A percentile compares a stretch with the other conserved stretches of the same genome.
Conservation (phyloP, 1,140 invertebrate species). For the Aphaenogaster floridana region DNA sequence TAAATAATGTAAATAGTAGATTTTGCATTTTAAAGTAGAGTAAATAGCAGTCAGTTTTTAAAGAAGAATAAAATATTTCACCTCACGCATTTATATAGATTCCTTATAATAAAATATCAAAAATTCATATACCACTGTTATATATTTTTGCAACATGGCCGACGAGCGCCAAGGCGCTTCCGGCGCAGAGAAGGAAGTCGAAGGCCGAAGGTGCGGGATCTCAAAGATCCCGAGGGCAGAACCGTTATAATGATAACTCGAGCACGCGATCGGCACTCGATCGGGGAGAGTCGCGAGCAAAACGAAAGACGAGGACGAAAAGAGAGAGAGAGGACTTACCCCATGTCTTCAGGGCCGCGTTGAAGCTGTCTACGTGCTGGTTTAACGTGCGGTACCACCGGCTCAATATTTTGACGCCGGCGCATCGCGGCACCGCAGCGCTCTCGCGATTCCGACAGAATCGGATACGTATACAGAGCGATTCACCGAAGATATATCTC, state of each 20-base stretch:
- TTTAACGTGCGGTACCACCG: slow-evolving; percentile 45
- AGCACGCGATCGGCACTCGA: slow-evolving; percentile 4
- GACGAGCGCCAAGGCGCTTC: neutral
- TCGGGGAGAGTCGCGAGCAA: neutral
- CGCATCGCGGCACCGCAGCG: slow-evolving; percentile 35
- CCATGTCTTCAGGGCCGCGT: slow-evolving; percentile 66
- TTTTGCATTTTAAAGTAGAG: neutral
- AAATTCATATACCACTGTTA: slow-evolving; percentile 9
- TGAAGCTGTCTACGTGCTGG: slow-evolving; percentile 53
- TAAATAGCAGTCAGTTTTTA: neutral
- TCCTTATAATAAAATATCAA: neutral
- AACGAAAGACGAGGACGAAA: slow-evolving; percentile 31
- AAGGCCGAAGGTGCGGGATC: neutral
- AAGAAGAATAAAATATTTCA: neutral
- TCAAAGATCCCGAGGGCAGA: neutral
- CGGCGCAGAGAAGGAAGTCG: neutral
- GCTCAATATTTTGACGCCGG: slow-evolving; percentile 66
- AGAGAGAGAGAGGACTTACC: slow-evolving; percentile 58
- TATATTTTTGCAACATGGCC: slow-evolving; percentile 9
- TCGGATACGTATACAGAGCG: neutral
- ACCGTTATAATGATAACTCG: neutral
- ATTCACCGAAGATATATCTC: neutral
- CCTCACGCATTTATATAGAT: neutral
- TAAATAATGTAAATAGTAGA: neutral
- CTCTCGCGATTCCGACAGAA: slow-evolving; percentile 29